Evolutionary conservation across 2,113 vertebrate species (phyloP).

Genomic region (Melanotaenia duboulayi): DNA sequence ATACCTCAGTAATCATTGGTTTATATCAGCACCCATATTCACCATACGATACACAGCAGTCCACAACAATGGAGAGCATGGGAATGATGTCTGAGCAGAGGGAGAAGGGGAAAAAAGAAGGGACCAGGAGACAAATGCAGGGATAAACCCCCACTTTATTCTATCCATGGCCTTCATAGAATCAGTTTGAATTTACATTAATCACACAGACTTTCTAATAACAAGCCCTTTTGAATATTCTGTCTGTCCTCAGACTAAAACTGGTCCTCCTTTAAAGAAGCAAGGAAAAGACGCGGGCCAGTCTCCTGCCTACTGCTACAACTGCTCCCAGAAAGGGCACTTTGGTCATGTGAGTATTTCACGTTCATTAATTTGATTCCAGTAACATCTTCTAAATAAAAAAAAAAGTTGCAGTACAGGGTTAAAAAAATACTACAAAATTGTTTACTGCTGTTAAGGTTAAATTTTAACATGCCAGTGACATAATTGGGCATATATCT

Average conservation of each 20-base stretch:
- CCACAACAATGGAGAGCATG: slow-evolving; percentile 55
- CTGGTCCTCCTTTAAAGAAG: slow-evolving; percentile 47
- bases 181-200: slow-evolving; percentile 1
- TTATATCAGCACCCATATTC: slow-evolving; percentile 76
- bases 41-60: slow-evolving; percentile 55
- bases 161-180: background rate
- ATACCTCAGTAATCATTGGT: slow-evolving; percentile 77
- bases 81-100: slow-evolving; percentile 58
- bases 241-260: slow-evolving; percentile 58
- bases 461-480: too few relatives aligned
- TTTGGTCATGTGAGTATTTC: slow-evolving; percentile 79
- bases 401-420: background rate
- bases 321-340: slow-evolving; percentile 83
- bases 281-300: background rate
- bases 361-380: background rate
- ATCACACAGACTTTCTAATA: slow-evolving; percentile 1
- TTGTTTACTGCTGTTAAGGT: too few relatives aligned
- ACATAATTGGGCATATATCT: too few relatives aligned
- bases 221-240: slow-evolving; percentile 5
- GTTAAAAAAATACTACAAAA: background rate
- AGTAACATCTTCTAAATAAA: background rate
- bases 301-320: slow-evolving; percentile 77
- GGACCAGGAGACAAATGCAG: slow-evolving; percentile 27
- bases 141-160: slow-evolving; percentile 20
- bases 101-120: background rate